A percentile compares a stretch with the other conserved stretches of the same genome.
These are phyloP conservation scores for Antheraea assamensis DNA, from an alignment of 2,888 invertebrate species.

Conservation along the genomic window DNA sequence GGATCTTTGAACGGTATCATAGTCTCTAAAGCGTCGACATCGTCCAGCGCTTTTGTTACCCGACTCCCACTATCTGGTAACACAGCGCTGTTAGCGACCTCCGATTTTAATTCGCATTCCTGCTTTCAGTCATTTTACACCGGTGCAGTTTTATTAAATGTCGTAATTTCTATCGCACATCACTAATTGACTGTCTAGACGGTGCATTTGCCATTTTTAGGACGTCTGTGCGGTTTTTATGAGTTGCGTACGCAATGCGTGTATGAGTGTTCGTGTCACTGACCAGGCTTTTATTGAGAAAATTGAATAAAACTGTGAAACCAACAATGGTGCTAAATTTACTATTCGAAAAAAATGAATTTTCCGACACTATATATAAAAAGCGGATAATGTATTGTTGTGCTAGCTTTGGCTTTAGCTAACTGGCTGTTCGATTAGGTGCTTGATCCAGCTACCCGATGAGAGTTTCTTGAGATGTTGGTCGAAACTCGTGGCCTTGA, in stretches of 20 bases:
- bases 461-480: too few relatives aligned
- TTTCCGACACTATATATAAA: too few relatives aligned
- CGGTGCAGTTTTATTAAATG: conserved; percentile 34
- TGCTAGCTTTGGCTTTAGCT: too few relatives aligned
- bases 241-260: not conserved
- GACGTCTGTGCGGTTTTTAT: conserved; percentile 5
- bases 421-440: too few relatives aligned
- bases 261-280: not conserved
- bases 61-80: conserved; percentile 17
- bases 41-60: not conserved
- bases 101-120: conserved; percentile 61
- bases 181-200: conserved; percentile 21
- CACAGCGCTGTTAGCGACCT: conserved; percentile 53
- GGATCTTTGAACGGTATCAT: not conserved
- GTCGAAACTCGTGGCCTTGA: too few relatives aligned
- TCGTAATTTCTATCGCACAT: conserved; percentile 25
- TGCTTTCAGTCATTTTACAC: conserved; percentile 63
- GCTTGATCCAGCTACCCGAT: too few relatives aligned
- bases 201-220: conserved; percentile 8
- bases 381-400: too few relatives aligned
- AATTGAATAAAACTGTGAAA: not conserved
- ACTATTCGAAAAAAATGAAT: too few relatives aligned
- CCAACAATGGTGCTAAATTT: not conserved
- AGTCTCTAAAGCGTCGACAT: not conserved
- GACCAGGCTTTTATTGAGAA: not conserved